Percentiles rank a stretch among this genome's conserved stretches.
These are phyloP conservation scores for Turnix velox DNA, from an alignment of 2,113 vertebrate species.

Conservation along the genomic window DNA sequence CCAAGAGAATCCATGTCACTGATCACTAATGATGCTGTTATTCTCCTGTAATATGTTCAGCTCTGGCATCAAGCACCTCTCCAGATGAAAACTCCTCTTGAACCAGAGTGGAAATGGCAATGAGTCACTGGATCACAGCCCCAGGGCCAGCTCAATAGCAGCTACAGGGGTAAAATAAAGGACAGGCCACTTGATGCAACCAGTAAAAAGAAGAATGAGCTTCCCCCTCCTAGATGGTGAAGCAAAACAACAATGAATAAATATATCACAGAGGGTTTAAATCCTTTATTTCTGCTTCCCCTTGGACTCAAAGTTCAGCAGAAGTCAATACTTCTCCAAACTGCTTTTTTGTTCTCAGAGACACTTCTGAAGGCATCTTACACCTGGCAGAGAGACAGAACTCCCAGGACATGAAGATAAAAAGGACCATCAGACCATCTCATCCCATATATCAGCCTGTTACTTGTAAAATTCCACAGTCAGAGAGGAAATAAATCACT, in stretches of 20 bases:
- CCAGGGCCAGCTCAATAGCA: background rate
- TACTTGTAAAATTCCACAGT: background rate
- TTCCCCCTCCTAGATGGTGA: background rate
- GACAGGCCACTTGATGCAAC: background rate
- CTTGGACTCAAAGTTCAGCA: background rate
- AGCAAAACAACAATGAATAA: background rate
- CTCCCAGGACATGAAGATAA: background rate
- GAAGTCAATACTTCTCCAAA: background rate
- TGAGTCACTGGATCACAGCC: background rate
- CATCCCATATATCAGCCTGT: background rate
- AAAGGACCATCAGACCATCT: background rate
- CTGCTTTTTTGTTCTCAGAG: background rate
- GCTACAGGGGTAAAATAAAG: background rate
- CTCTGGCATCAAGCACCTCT: background rate
- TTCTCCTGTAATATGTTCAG: background rate
- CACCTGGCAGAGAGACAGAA: background rate
- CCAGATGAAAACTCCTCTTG: background rate
- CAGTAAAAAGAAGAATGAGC: background rate
- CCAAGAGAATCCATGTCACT: background rate
- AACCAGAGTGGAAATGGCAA: rapidly evolving
- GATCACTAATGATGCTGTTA: background rate
- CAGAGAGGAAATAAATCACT: background rate
- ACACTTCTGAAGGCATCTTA: background rate
- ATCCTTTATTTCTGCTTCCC: background rate
- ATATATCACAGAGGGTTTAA: background rate